phyloP scores from a whole-genome alignment of 2,888 invertebrate species.

The Melinaea menophilus region DNA sequence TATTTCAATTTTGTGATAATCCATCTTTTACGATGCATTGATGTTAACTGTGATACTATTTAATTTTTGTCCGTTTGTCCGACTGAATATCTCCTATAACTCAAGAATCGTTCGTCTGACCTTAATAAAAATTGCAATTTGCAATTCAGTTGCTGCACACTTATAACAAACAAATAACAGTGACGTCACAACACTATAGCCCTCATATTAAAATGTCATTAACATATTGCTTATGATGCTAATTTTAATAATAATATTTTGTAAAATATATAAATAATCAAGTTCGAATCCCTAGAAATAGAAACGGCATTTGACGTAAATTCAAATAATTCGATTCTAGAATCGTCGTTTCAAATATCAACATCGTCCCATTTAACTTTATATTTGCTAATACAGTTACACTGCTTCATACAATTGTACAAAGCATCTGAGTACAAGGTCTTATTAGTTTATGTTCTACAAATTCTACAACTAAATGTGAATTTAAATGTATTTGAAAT shows the following conservation, averaged over 20 bases:
- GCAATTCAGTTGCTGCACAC: not conserved
- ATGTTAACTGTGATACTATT: too few species aligned
- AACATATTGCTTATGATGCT: slow-evolving; percentile 29
- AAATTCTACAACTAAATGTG: slow-evolving; percentile 1
- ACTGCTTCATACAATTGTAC: slow-evolving; percentile 1
- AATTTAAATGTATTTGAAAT: not conserved
- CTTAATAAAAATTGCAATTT: not conserved
- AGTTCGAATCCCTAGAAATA: not conserved
- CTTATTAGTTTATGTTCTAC: slow-evolving; percentile 20
- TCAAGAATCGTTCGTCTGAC: too few species aligned
- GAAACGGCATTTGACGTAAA: not conserved
- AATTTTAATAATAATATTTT: not conserved
- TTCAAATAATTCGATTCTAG: slow-evolving; percentile 1
- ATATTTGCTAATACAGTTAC: slow-evolving; percentile 21
- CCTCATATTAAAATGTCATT: slow-evolving; percentile 34
- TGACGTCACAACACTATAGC: slow-evolving; percentile 6
- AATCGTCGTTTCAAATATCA: slow-evolving; percentile 9
- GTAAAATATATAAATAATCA: not conserved
- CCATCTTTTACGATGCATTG: too few species aligned
- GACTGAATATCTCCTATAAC: too few species aligned
- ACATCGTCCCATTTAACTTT: slow-evolving; percentile 13
- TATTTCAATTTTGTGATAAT: too few species aligned
- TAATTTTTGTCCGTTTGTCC: too few species aligned
- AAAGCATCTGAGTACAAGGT: slow-evolving; percentile 17
- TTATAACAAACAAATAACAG: slow-evolving; percentile 11